Evolutionary conservation across 2,888 invertebrate genomes (phyloP), one percentile per base, ranked within the genome.

Genomic region (Melanophora roralis): DNA sequence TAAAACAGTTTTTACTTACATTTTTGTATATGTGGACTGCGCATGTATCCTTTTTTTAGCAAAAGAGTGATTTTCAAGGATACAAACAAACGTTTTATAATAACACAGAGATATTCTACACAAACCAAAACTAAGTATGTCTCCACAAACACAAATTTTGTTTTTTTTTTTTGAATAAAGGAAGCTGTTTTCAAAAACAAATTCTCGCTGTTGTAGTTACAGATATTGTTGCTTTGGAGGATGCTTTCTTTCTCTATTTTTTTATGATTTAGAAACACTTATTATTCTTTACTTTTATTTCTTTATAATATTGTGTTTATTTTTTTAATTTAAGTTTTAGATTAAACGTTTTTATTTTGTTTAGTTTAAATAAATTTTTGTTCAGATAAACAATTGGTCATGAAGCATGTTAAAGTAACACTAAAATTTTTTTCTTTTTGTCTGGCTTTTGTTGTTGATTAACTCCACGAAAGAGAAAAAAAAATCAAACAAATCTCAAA

Each of bases 371-470:
- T 9, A n/a, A 21, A 23, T n/a, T 9, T 34, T 19, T 43, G 12
- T 40, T 11, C 51, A 34, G 19, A 36, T 43, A 55, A 53, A 65
- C 69, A 64, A 76, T 72, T 76, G 76, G 51, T 72, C 76, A 68
- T 72, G 76, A 68, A 49, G 80, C 80, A 76, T 68, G 80, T 62
- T 68, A 57, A 73, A 80, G 72, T 80, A 51, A 68, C 68, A 80
- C 80, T 80, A 64, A 79, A 80, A 74, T 74, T 49, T 74, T 67
- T 80, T 68, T 72, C 68, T 68, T 80, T 36, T 72, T 76, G 72
- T 68, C 65, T 67, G 67, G 57, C 72, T 68, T 72, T 73, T 78
- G 78, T 64, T 78, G 76, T 76, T 76, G 76, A 64, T 65, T 77
- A 77, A 71, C 76, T 65, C 49, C 57, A 45, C 40, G 19, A n/a